Evolutionary conservation across 92 coral and sea anemone genomes (phyloP).

Genomic region (Micromussa lordhowensis): DNA sequence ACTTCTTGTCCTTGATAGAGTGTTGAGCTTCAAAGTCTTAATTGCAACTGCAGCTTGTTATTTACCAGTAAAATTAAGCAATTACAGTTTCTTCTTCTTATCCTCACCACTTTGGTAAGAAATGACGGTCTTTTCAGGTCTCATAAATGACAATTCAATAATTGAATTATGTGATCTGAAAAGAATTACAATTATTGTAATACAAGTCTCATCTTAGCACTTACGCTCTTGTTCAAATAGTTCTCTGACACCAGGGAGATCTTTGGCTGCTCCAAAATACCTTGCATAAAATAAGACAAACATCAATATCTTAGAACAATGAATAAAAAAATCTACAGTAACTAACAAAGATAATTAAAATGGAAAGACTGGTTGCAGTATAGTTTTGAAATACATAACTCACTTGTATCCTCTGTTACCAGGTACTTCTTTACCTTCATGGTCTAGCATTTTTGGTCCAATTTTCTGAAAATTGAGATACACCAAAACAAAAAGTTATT

Average conservation of each 20-base stretch:
- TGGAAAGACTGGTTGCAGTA: background rate
- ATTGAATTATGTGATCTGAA: no score
- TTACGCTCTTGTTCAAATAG: constrained; percentile 98
- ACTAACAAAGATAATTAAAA: background rate
- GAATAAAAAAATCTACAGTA: no score
- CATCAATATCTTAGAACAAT: background rate
- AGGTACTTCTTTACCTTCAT: constrained; percentile 98
- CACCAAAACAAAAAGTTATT: background rate
- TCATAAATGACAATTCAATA: no score
- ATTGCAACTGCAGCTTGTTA: no score
- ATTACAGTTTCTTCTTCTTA: no score
- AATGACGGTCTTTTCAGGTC: no score
- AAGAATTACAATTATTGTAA: no score
- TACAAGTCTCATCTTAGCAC: constrained; percentile 27
- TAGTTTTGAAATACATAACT: constrained; percentile 16
- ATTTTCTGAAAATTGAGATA: constrained; percentile 68
- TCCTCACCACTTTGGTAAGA: no score
- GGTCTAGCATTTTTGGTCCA: constrained; percentile 99
- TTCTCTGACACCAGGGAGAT: constrained; percentile 97
- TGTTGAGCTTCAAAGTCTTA: no score
- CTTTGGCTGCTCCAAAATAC: constrained; percentile 99
- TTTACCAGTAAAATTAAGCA: no score
- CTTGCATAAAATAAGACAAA: constrained; percentile 37
- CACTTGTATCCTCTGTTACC: constrained; percentile 99
- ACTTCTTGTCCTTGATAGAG: no score